These are phyloP conservation scores for Mus musculus DNA, from an alignment of 2,113 vertebrate genomes.

Conservation along the genomic window DNA sequence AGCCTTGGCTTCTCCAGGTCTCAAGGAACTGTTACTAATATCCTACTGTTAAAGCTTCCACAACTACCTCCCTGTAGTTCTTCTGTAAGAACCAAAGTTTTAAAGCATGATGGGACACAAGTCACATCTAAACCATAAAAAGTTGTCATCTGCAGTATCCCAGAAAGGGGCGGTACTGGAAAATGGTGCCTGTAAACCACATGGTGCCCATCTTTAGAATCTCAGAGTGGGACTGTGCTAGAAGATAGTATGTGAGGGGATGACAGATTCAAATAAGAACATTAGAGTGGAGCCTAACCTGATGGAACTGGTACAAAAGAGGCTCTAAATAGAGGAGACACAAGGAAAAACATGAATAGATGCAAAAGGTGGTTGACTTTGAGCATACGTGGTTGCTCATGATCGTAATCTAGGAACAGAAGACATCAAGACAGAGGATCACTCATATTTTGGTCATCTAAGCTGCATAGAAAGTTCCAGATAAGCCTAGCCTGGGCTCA, in stretches of 20 bases:
- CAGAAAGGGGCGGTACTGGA: not conserved
- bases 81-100: not conserved
- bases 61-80: not conserved
- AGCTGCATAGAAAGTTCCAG: not conserved
- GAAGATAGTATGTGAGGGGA: not conserved
- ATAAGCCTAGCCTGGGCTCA: not conserved
- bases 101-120: not conserved
- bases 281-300: not conserved
- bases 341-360: not conserved
- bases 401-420: not conserved
- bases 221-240: not conserved
- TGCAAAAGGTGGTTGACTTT: not conserved
- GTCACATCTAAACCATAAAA: not conserved
- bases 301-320: not conserved
- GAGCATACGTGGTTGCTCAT: not conserved
- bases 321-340: not conserved
- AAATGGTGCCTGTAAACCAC: not conserved
- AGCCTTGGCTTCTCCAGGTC: not conserved
- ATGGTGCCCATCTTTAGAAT: not conserved
- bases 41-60: fast-evolving
- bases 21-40: not conserved
- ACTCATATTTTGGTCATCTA: not conserved
- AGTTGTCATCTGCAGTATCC: not conserved
- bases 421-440: not conserved
- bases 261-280: not conserved